These are phyloP conservation scores for Psilopogon haemacephalus DNA, from an alignment of 2,113 vertebrate genomes.

Conservation along the genomic window DNA sequence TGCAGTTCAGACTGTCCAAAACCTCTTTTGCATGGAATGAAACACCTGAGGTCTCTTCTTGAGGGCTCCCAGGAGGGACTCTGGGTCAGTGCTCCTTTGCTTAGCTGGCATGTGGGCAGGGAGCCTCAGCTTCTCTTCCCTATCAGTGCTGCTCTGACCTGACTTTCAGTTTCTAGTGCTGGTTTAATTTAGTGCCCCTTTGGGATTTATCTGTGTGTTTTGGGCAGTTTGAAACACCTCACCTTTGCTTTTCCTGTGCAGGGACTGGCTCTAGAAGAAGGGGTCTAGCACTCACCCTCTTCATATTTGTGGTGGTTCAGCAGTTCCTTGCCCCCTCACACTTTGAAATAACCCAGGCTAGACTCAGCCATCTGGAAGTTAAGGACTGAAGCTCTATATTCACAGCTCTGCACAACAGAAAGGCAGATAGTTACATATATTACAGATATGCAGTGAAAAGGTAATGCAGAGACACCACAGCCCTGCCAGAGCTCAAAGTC, in stretches of 20 bases:
- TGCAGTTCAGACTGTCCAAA: not conserved
- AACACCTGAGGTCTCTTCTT: not conserved
- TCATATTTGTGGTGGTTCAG: too few species aligned
- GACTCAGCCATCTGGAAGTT: too few species aligned
- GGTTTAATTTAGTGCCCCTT: not conserved
- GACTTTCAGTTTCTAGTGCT: not conserved
- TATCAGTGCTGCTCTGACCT: not conserved
- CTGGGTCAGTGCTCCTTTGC: not conserved
- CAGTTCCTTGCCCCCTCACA: too few species aligned
- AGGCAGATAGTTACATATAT: too few species aligned
- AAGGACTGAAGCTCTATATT: too few species aligned
- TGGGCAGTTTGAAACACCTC: not conserved
- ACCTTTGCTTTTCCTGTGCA: not conserved
- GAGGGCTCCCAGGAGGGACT: not conserved
- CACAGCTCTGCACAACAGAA: too few species aligned
- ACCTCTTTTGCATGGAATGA: not conserved
- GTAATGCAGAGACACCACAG: too few species aligned
- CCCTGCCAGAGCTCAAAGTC: too few species aligned
- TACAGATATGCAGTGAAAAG: too few species aligned
- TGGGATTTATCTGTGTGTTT: not conserved
- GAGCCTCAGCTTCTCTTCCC: not conserved
- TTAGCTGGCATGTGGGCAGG: fast-evolving
- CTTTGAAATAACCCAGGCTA: too few species aligned
- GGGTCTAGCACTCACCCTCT: not conserved
- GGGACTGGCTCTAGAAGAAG: not conserved